A percentile compares a stretch with the other conserved stretches of the same genome.
Evolutionary conservation across 2,888 invertebrate genomes (phyloP).

Genomic region (Sphecodes monilicornis): DNA sequence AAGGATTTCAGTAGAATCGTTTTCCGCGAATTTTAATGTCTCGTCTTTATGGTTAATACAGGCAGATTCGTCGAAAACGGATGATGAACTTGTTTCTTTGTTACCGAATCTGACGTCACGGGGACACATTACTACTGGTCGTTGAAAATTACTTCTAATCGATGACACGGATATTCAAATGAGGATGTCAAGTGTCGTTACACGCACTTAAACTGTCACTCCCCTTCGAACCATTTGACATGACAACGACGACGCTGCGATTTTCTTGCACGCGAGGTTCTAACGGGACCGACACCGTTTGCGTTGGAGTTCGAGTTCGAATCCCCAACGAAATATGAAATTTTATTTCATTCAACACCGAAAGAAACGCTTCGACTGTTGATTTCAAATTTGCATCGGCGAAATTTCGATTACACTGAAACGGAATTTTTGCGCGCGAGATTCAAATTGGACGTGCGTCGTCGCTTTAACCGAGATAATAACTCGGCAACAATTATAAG

Average conservation of each 20-base stretch:
- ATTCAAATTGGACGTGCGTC: too few relatives aligned
- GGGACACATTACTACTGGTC: neutral
- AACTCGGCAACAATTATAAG: too few relatives aligned
- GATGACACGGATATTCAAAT: neutral
- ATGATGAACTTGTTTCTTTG: neutral
- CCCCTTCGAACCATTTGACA: slow-evolving; percentile 33
- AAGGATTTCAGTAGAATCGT: neutral
- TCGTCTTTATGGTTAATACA: neutral
- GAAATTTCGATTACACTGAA: neutral
- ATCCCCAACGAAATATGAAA: neutral
- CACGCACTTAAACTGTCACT: slow-evolving; percentile 22
- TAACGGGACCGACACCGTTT: slow-evolving; percentile 59
- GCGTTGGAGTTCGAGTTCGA: neutral
- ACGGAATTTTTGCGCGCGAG: too few relatives aligned
- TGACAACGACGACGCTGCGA: slow-evolving; percentile 43
- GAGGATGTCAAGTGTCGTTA: neutral
- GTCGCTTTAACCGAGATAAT: too few relatives aligned
- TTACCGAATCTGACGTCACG: neutral
- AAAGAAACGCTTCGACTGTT: neutral
- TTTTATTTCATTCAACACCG: neutral
- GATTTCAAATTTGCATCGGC: neutral
- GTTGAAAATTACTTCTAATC: neutral
- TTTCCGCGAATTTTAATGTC: neutral
- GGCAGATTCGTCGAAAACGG: neutral
- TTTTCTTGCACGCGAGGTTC: slow-evolving; percentile 60